Evolutionary conservation across 2,888 invertebrate genomes (phyloP).

Genomic region (Chorisops tibialis): DNA sequence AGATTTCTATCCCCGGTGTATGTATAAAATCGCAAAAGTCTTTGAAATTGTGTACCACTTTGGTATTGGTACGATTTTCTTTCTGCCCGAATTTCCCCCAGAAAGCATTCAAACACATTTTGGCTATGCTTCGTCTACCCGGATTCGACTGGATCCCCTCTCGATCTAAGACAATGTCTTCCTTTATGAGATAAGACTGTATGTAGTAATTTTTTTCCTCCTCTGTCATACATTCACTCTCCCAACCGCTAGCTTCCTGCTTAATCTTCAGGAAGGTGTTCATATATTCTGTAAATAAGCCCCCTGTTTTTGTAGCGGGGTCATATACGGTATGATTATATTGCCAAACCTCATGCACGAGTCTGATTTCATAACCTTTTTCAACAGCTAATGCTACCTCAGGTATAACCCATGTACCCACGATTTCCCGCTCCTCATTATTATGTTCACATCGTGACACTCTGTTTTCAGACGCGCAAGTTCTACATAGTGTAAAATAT

Average conservation of each 20-base stretch:
- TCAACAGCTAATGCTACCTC: conserved; percentile 1
- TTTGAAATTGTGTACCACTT: neutral
- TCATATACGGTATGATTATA: neutral
- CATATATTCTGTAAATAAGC: neutral
- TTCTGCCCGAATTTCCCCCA: neutral
- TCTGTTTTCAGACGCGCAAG: neutral
- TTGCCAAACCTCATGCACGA: too few relatives aligned
- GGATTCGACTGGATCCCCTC: neutral
- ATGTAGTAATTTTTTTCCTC: neutral
- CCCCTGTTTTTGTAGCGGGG: neutral
- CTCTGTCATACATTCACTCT: neutral
- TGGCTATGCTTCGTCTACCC: neutral
- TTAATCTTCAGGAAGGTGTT: neutral
- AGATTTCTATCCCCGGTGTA: too few relatives aligned
- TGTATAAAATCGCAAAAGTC: neutral
- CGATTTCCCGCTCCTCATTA: neutral
- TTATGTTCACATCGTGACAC: neutral
- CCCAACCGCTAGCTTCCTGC: too few relatives aligned
- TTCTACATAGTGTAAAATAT: neutral
- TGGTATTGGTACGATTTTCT: neutral
- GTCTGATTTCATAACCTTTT: neutral
- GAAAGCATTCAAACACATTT: neutral
- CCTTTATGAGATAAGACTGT: neutral
- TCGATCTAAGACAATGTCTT: neutral
- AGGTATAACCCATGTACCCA: neutral